These are phyloP conservation scores for Epizoanthus stellaris DNA, from an alignment of 92 coral and sea anemone species.

Conservation along the genomic window DNA sequence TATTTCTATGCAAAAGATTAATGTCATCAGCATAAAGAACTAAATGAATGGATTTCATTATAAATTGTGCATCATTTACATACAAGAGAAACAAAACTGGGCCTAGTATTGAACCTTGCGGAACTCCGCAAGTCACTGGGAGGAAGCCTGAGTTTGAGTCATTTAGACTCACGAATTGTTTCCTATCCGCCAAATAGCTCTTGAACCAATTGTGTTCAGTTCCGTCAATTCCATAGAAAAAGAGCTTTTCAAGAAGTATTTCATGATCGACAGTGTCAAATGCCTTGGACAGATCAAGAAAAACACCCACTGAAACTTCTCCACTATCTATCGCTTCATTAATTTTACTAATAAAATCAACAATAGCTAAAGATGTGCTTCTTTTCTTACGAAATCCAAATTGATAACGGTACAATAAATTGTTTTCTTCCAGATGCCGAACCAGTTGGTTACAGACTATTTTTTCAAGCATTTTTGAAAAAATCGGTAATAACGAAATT, in stretches of 20 bases:
- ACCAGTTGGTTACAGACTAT: too few species aligned
- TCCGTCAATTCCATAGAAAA: background rate
- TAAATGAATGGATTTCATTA: background rate
- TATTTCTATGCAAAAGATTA: constrained; percentile 8
- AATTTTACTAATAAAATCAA: background rate
- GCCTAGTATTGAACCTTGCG: constrained; percentile 32
- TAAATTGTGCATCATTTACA: constrained; percentile 21
- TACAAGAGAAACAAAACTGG: constrained; percentile 26
- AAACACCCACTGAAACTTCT: constrained; percentile 6
- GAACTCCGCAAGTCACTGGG: background rate
- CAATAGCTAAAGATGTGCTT: background rate
- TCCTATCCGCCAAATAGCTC: background rate
- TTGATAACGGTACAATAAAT: too few species aligned
- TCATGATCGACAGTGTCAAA: constrained; percentile 27
- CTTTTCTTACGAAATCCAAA: too few species aligned
- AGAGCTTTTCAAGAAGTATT: constrained; percentile 8
- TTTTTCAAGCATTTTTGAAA: too few species aligned
- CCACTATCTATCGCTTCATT: constrained; percentile 13
- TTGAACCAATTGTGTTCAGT: background rate
- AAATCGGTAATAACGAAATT: too few species aligned
- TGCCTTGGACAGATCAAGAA: constrained; percentile 26
- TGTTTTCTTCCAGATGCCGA: too few species aligned
- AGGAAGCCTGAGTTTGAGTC: background rate
- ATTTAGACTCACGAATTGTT: background rate
- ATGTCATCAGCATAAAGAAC: constrained; percentile 37